These are phyloP conservation scores for Pseudolaguvia tuberculata DNA, from an alignment of 2,113 vertebrate species.

Conservation along the genomic window DNA sequence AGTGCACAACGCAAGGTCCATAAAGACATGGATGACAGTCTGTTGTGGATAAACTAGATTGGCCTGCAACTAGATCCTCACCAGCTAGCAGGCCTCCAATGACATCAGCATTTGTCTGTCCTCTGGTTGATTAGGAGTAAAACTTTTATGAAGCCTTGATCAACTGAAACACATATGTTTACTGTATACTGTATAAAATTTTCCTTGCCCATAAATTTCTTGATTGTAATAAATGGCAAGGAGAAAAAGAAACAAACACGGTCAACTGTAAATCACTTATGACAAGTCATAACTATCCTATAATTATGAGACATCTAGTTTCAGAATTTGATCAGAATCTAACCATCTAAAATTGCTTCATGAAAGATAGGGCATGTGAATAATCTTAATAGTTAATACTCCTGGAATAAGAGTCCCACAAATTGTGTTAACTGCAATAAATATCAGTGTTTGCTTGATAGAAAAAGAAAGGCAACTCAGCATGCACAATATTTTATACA, in stretches of 20 bases:
- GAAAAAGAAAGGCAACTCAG: neutral
- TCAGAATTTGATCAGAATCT: neutral
- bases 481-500: neutral
- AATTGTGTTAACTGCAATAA: too few species aligned
- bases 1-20: too few species aligned
- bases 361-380: neutral
- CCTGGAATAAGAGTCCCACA: neutral
- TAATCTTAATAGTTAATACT: neutral
- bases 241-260: neutral
- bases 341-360: neutral
- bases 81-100: too few species aligned
- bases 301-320: neutral
- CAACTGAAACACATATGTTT: too few species aligned
- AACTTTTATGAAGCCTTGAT: too few species aligned
- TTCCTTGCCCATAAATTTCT: too few species aligned
- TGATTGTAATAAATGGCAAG: neutral
- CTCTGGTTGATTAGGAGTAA: too few species aligned
- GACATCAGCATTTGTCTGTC: too few species aligned
- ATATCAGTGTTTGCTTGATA: neutral
- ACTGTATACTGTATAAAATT: too few species aligned
- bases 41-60: too few species aligned
- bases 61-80: too few species aligned
- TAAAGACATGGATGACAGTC: too few species aligned
- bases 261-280: neutral
- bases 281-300: neutral